Base-by-base conservation (phyloP, 2,113 vertebrate genomes). In the Pangasianodon gigas region DNA sequence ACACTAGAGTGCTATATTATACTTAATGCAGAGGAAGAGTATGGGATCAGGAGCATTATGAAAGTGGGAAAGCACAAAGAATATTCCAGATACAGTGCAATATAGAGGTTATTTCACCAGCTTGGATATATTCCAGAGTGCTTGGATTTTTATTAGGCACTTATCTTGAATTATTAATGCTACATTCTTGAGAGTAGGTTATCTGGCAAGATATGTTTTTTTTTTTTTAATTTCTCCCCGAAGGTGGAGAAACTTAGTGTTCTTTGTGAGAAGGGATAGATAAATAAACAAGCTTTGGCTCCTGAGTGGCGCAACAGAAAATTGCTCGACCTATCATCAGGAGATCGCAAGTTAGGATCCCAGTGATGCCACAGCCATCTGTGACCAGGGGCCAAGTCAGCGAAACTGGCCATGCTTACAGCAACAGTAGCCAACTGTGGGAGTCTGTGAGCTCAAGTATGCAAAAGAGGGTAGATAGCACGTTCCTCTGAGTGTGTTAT, bases 101-200 rank as follows among this genome's bases (percentile, higher is more conserved):
- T 24, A 24, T 48, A 48, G 8, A 32, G 16, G 44, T 51, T 79
- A 24, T 67, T 32, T 51, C 46, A 52, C 56, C 18, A 29, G 26
- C 19, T 79, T 79, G 41, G 18, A 81, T 51, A 32, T 48, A 60
- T 46, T 37, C 52, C 7, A 79, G 46, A 21, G 5, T 56, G 85
- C 67, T 56, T 86, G 67, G 54, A 24, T 60, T 62, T 84, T 84
- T 84, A 84, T 60, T 60, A 41, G 54, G 8, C 9, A 84, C 52
- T 84, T 84, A 60, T 84, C 52, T 60, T 84, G 81, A 84, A 84
- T 84, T 60, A 41, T 60, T 84, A 58, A 84, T 60, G 32, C 81
- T 44, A 44, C 32, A 24, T 84, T 84, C 21, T 41, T 58, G 81
- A 83, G 51, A 37, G 7, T 32, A 82, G 8, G 77, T 29, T 29